Base-by-base conservation (phyloP, 2,888 invertebrate genomes). In the Chorisops tibialis region DNA sequence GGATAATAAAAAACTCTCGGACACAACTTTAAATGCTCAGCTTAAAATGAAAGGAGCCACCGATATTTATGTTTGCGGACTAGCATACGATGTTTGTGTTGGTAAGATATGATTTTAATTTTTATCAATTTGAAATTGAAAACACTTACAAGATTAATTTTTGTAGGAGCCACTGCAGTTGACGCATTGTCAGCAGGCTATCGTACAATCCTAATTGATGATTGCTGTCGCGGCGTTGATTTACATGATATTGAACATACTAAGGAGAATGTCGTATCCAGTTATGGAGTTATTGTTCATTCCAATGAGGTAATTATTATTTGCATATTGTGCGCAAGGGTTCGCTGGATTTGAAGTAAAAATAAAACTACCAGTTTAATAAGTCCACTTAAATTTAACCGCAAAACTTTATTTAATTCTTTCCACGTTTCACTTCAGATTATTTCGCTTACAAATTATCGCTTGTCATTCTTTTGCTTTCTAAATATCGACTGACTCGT, bases 1-100 rank as follows among this genome's bases (percentile, higher is more conserved):
- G 92, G 97, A 98, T 80, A 98, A 98, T 80, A 91, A 92, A 79
- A 93, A 93, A 78, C 80, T 91, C 64, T 88, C 90, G 1, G 88
- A 93, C 75, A 96, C 96, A 4, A 87, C 88, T 11, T 81, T 97
- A 47, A 87, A 88, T 72, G 84, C 86, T 7, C 89, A 93, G 74
- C 82, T 97, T 62, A 85, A 89, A 63, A 80, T 86, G 77, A 85
- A 88, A 70, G 87, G 87, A 61, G 88, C 93, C 52, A 93, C 94
- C 4, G 96, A 96, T 75, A 91, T 97, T 68, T 96, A 93, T 77
- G 88, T 96, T 41, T 96, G 96, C 74, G 97, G 97, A 0, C 80
- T 97, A 64, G 97, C 97, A 0, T 95, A 93, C 73, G 97, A 97
- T 76, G 90, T 96, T 48, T 97, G 97, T 76, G 96, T 97, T 5